Base-by-base conservation (phyloP, 2,888 invertebrate genomes). In the Operophtera brumata region DNA sequence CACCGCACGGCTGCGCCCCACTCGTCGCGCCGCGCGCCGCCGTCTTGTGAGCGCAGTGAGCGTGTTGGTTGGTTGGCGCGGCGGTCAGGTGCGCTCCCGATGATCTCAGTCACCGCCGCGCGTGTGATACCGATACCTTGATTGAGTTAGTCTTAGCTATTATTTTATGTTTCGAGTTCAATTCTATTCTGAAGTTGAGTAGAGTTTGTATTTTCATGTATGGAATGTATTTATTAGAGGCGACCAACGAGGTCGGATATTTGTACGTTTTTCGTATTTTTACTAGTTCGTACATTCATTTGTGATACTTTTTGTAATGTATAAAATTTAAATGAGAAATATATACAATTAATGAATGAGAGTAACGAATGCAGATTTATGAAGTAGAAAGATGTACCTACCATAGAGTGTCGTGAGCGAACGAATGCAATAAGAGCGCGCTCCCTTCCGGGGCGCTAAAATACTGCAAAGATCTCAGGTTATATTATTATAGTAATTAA, bases 241-340 rank as follows among this genome's bases (percentile, higher is more conserved):
- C 79, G 86, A 74, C 73, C 86, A 78, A 82, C 71, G 70, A 58
- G 71, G 67, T 66, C 64, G 71, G 80, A 72, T 84, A 82, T 83
- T 82, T 84, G 83, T 82, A 84, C 82, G 82, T 83, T 84, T 84
- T 82, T 87, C 80, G 83, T 87, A 86, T 84, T 82, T 86, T 86
- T 86, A 88, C 89, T 87, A 86, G 88, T 86, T 88, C 80, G 90
- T 90, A 91, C 90, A 88, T 90, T 91, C 89, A 86, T 91, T 91
- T 91, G 90, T 91, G 90, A 91, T 91, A 91, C 90, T 91, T 86
- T 88, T 88, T 90, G 88, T 90, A 89, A 90, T 89, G 84, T 86
- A 86, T 86, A 86, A 86, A 88, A 80, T 81, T 83, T 80, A 80
- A 86, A 83, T 77, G 82, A 83, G 78, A 77, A 81, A 77, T 78